Evolutionary conservation across 2,888 invertebrate genomes (phyloP).

Genomic region (Melanargia galathea): DNA sequence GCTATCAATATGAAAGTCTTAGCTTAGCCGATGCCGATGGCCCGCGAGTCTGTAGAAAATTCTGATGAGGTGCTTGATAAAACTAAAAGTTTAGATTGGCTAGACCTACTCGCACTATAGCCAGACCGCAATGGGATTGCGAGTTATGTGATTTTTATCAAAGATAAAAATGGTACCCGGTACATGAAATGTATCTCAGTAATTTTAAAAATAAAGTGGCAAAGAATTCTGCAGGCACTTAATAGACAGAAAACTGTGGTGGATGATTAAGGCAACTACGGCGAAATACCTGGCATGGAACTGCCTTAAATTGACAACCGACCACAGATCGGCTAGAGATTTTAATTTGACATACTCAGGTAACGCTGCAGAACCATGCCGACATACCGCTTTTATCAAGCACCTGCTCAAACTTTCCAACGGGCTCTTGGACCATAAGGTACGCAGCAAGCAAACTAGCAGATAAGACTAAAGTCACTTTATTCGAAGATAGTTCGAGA

Average conservation of each 20-base stretch:
- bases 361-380: no score
- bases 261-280: no score
- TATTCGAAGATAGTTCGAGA: slow-evolving; percentile 70
- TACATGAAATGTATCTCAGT: no score
- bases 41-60: not conserved
- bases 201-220: no score
- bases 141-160: no score
- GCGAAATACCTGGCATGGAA: no score
- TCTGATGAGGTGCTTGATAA: not conserved
- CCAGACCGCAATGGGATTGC: not conserved
- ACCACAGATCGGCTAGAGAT: no score
- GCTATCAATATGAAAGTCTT: slow-evolving; percentile 51
- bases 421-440: not conserved
- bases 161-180: no score
- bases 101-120: not conserved
- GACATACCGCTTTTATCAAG: not conserved
- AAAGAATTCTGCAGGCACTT: no score
- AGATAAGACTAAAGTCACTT: slow-evolving; percentile 59
- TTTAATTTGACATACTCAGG: no score
- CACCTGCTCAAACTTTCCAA: not conserved
- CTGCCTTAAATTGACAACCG: no score
- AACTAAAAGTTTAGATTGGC: not conserved
- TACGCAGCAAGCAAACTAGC: slow-evolving; percentile 35
- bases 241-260: no score
- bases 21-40: slow-evolving; percentile 20